A percentile compares a stretch with the other conserved stretches of the same genome.
Evolutionary conservation across 2,797 vertebrate species (phyloP).

Genomic region (Geotrypetes seraphini): DNA sequence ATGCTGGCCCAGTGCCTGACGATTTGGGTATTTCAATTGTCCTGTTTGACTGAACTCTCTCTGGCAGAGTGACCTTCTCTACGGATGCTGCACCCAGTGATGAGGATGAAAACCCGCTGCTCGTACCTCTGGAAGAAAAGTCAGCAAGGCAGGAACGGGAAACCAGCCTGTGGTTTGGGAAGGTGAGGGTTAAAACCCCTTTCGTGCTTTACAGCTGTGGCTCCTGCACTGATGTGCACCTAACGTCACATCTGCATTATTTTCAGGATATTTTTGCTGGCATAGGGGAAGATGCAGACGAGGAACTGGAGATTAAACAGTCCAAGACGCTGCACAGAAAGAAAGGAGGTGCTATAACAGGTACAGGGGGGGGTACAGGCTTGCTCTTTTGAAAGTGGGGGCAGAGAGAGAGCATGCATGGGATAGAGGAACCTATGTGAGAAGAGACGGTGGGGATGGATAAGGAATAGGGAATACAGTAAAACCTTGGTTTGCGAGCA

Average conservation of each 20-base stretch:
- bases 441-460: slow-evolving; percentile 5
- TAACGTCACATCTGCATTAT: fast-evolving
- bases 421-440: fast-evolving
- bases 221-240: no score
- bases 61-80: slow-evolving; percentile 48
- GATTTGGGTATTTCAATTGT: background rate
- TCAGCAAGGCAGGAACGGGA: slow-evolving; percentile 64
- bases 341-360: slow-evolving; percentile 69
- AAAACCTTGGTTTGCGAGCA: no score
- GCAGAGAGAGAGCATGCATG: background rate
- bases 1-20: no score
- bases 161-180: slow-evolving; percentile 85
- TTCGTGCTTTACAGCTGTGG: background rate
- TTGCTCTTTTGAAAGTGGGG: slow-evolving; percentile 3
- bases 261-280: slow-evolving; percentile 76
- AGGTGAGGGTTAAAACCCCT: slow-evolving; percentile 47
- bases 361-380: slow-evolving; percentile 24
- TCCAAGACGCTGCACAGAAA: background rate
- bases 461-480: background rate
- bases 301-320: slow-evolving; percentile 28
- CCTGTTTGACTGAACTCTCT: background rate
- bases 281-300: slow-evolving; percentile 64
- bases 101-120: slow-evolving; percentile 58
- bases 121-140: slow-evolving; percentile 78
- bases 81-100: slow-evolving; percentile 8